Evolutionary conservation across 2,888 invertebrate genomes (phyloP).

Genomic region (Hoplodrina blanda): DNA sequence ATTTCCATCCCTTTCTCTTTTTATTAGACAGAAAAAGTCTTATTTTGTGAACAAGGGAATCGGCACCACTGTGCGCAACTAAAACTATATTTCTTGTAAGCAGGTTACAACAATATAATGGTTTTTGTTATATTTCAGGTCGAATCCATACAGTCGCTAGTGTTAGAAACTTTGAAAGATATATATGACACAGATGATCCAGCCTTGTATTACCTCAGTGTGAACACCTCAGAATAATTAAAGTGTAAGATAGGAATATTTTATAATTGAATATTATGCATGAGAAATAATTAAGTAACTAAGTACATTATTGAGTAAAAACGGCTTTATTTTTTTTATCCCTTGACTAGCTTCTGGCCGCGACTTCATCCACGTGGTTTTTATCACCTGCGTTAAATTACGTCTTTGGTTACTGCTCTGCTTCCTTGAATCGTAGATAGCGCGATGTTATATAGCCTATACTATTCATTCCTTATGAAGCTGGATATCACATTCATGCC

Average conservation of each 20-base stretch:
- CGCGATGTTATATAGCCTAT: too few relatives aligned
- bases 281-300: constrained; percentile 18
- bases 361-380: too few relatives aligned
- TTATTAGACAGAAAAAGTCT: too few relatives aligned
- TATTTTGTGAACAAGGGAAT: too few relatives aligned
- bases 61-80: too few relatives aligned
- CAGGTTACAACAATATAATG: background rate
- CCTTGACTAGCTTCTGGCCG: too few relatives aligned
- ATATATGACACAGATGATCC: constrained; percentile 89
- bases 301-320: background rate
- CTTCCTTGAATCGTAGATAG: too few relatives aligned
- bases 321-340: background rate
- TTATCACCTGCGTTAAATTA: too few relatives aligned
- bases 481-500: too few relatives aligned
- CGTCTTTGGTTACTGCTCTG: too few relatives aligned
- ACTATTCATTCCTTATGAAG: too few relatives aligned
- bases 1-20: too few relatives aligned
- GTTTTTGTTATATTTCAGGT: constrained; percentile 89
- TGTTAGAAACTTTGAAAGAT: constrained; percentile 90
- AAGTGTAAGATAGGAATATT: background rate
- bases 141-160: constrained; percentile 93
- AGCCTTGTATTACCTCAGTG: constrained; percentile 83
- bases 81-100: background rate
- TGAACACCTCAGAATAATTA: constrained; percentile 64
- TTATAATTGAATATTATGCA: background rate